phyloP scores from a whole-genome alignment of 2,888 invertebrate species.

The Thecophora atra region DNA sequence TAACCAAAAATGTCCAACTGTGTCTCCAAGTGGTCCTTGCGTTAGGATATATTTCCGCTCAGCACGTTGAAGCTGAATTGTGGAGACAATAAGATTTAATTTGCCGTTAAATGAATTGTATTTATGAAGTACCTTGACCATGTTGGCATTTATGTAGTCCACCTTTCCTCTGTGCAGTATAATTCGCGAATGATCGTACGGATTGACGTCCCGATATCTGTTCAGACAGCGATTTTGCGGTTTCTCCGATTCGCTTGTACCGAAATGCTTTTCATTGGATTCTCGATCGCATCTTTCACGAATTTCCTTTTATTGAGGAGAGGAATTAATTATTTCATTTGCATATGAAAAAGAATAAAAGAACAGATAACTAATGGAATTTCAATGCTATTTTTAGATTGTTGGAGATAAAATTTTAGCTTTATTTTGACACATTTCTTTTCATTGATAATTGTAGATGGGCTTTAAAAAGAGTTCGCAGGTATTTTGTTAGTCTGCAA shows the following conservation, averaged over 20 bases:
- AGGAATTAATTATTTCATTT: too few species aligned
- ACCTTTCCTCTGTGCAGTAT: conserved; percentile 76
- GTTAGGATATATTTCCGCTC: conserved; percentile 91
- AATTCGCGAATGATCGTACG: conserved; percentile 93
- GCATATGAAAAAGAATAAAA: too few species aligned
- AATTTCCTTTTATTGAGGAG: conserved; percentile 73
- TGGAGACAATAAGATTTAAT: neutral
- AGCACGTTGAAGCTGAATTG: conserved; percentile 77
- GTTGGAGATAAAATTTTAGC: neutral
- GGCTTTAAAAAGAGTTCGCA: too few species aligned
- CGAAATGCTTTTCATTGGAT: conserved; percentile 70
- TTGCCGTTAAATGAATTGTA: too few species aligned
- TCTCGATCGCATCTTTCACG: conserved; percentile 75
- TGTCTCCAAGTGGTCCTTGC: conserved; percentile 91
- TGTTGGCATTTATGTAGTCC: conserved; percentile 96
- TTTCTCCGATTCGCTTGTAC: conserved; percentile 61
- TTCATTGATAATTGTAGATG: too few species aligned
- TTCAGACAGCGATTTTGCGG: conserved; percentile 74
- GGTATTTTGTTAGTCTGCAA: too few species aligned
- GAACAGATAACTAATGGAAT: too few species aligned
- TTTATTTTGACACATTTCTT: neutral
- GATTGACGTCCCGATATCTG: conserved; percentile 94
- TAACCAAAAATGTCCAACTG: conserved; percentile 94
- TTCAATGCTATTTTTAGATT: too few species aligned
- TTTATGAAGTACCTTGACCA: conserved; percentile 81